Evolutionary conservation across 1,140 invertebrate genomes (phyloP), one percentile per base, ranked within the genome.

Genomic region (Ephestia elutella): DNA sequence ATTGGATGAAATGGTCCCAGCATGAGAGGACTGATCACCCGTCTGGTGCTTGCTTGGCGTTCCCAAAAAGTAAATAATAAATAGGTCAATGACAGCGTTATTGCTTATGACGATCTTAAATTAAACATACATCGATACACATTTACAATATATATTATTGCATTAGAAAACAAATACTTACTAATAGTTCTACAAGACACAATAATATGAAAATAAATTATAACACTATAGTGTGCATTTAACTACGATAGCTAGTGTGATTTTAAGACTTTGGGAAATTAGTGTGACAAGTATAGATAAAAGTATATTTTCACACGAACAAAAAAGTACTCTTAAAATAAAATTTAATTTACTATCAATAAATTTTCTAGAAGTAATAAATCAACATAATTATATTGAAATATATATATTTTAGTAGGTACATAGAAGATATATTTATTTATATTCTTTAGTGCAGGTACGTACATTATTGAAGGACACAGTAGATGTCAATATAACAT

Each of bases 181-280:
- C 30, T 32, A 32, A 10, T 4, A 32, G 38, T 10, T 44, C 38
- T 44, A 44, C 38, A 11, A 38, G 38, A 44, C 38, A 44, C 13
- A 44, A 15, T 44, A 10, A 15, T 44, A 44, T 15, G n/a, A 15
- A 44, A 44, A 44, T 44, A 44, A 44, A 44, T 44, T 19, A 20
- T 20, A 50, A 20, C 5, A 50, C 20, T 20, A 50, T 25, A 53
- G 3, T n/a, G 62, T 68, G 62, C 62, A 68, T 57, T 63, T 54
- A 61, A 49, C 62, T 63, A 60, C 56, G 9, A 53, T 63, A 64
- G 57, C 65, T 68, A 68, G 56, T 59, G 62, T 65, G 60, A 61
- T 28, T 60, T 30, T 48, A 56, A 28, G 54, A 53, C 63, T 63
- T 62, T 58, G 49, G 58, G 53, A 63, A 56, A 13, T 59, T 60